phyloP scores from a whole-genome alignment of 2,113 vertebrate species.

The Irena cyanogastra region DNA sequence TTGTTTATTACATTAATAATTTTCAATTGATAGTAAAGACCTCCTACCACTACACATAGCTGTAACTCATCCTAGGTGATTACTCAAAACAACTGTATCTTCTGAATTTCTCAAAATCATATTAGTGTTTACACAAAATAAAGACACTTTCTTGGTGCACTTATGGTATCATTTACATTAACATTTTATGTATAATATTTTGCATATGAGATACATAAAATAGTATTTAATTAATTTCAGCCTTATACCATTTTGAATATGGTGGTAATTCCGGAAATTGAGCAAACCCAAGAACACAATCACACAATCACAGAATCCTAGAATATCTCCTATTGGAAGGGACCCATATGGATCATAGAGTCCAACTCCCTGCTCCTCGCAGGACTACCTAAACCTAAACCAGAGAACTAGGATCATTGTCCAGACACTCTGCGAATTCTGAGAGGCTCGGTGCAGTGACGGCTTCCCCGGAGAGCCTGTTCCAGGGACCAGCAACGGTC shows the following conservation, averaged over 20 bases:
- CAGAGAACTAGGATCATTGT: neutral
- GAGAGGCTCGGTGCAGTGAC: neutral
- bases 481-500: neutral
- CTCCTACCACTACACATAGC: neutral
- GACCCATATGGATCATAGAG: neutral
- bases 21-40: slow-evolving; percentile 11
- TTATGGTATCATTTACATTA: neutral
- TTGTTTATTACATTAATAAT: slow-evolving; percentile 7
- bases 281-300: neutral
- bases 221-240: slow-evolving; percentile 21
- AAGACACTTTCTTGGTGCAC: slow-evolving; percentile 7
- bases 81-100: slow-evolving; percentile 15
- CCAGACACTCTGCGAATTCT: neutral
- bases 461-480: neutral
- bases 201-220: neutral
- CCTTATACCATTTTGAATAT: neutral
- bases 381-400: neutral
- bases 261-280: neutral
- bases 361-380: neutral
- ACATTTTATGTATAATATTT: neutral
- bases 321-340: neutral
- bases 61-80: neutral
- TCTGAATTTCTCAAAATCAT: slow-evolving; percentile 8
- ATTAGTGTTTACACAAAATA: slow-evolving; percentile 44
- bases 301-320: neutral